Conservation (phyloP, 2,888 invertebrate species). For the Omphaloscelis lunosa region DNA sequence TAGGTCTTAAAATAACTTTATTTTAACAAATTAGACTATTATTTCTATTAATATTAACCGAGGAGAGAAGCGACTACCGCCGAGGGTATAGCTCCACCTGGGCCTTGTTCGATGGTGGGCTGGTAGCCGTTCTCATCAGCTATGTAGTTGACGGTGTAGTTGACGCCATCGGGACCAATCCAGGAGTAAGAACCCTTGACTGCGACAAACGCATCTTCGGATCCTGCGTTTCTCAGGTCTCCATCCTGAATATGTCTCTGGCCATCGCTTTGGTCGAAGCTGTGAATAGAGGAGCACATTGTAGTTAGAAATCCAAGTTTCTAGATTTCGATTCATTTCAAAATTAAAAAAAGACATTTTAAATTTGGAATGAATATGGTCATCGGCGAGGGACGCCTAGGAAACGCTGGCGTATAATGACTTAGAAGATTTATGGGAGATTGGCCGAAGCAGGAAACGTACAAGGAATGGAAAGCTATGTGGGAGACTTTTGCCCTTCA, state of each 20-base stretch:
- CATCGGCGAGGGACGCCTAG: too few species aligned
- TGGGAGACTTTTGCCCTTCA: not conserved
- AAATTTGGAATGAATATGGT: not conserved
- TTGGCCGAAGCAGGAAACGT: not conserved
- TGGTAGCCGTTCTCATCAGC: constrained; percentile 91
- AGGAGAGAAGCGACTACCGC: constrained; percentile 81
- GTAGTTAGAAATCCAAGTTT: too few species aligned
- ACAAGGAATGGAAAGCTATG: too few species aligned
- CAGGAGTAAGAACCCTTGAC: constrained; percentile 89
- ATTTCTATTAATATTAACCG: constrained; percentile 71
- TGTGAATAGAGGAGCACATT: constrained; percentile 63
- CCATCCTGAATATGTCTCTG: constrained; percentile 87
- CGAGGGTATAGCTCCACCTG: constrained; percentile 76
- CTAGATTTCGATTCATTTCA: too few species aligned
- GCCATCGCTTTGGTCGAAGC: constrained; percentile 90
- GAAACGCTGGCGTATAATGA: not conserved
- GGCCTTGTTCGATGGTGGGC: constrained; percentile 82
- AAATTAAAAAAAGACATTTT: not conserved
- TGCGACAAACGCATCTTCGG: constrained; percentile 88
- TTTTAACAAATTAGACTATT: constrained; percentile 68
- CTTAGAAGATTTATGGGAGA: not conserved
- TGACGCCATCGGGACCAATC: constrained; percentile 87
- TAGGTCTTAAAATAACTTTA: constrained; percentile 45
- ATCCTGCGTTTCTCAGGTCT: constrained; percentile 86
- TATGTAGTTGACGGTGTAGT: constrained; percentile 87